Evolutionary conservation across 2,888 invertebrate genomes (phyloP), one percentile per base, ranked within the genome.

Genomic region (Chymomyza amoena): DNA sequence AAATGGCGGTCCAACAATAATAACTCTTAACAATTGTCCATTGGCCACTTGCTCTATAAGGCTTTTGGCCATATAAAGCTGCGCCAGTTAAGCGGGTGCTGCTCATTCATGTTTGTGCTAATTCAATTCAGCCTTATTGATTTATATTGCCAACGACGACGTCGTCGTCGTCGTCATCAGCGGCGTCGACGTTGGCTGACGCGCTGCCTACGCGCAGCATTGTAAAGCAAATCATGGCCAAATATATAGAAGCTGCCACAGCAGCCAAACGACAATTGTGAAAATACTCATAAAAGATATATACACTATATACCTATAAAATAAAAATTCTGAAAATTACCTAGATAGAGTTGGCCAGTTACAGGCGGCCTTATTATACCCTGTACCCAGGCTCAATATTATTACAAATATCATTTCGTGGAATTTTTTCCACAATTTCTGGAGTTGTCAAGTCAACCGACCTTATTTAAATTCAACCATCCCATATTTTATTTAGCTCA

Each of bases 61-160:
- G 52, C 52, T 18, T 18, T 57, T 57, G 57, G 25, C 57, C 57
- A 57, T 54, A 54, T 54, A 1, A 13, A 57, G 57, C 20, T 20
- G 20, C 15, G 25, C 57, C 57, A 57, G 57, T 20, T 25, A 28
- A 25, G 57, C 57, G 20, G 57, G 54, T 54, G 54, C 20, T 54
- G 25, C 20, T 25, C 25, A 25, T 15, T 25, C 57, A 57, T 82
- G 72, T 73, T 45, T 87, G 85, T 80, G 86, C 83, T 86, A 85
- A 83, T 87, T 87, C 32, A 65, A 56, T 64, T 69, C 25, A 10
- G 25, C 10, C 25, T 57, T 57, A 57, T 57, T 57, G 57, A 57
- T 57, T 57, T 57, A 57, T 57, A 45, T 45, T 45, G 39, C 39
- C 39, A 45, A 13, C 39, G 39, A 45, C 39, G 60, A 16, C 15